Conservation (phyloP, 35 echinoderm and acorn worm genomes). For the Apostichopus japonicus region DNA sequence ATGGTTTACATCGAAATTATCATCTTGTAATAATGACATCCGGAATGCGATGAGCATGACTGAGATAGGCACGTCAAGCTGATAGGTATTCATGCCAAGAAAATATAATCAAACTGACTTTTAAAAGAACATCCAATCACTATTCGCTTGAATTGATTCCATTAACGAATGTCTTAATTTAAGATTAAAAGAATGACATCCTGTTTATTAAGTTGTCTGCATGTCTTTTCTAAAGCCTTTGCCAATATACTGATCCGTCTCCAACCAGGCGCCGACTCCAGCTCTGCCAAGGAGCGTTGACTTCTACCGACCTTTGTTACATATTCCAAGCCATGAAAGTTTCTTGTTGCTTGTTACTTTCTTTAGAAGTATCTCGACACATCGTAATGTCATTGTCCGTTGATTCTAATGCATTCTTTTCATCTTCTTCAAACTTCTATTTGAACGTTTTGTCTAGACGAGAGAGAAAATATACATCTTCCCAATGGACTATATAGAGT, state of each 20-base stretch:
- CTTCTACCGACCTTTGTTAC: constrained; percentile 3
- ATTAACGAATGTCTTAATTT: neutral
- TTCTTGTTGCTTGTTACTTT: neutral
- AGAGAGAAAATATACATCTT: neutral
- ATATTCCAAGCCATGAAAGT: neutral
- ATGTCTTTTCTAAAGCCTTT: constrained; percentile 6
- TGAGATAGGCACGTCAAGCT: too few relatives aligned
- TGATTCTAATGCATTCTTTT: neutral
- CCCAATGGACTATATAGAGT: neutral
- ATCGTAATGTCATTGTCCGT: neutral
- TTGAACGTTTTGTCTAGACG: neutral
- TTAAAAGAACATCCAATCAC: constrained; percentile 7
- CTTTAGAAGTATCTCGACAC: neutral
- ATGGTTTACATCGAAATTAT: too few relatives aligned
- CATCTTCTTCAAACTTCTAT: neutral
- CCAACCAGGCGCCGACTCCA: neutral
- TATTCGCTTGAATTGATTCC: neutral
- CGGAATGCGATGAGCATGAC: too few relatives aligned
- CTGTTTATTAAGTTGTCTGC: constrained; percentile 44
- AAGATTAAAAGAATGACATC: constrained; percentile 33
- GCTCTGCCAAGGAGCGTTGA: neutral
- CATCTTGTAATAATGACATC: too few relatives aligned
- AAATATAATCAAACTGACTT: too few relatives aligned
- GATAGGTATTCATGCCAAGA: too few relatives aligned
- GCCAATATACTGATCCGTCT: neutral